Evolutionary conservation across 2,113 vertebrate species (phyloP).

Genomic region (Labeo catla): DNA sequence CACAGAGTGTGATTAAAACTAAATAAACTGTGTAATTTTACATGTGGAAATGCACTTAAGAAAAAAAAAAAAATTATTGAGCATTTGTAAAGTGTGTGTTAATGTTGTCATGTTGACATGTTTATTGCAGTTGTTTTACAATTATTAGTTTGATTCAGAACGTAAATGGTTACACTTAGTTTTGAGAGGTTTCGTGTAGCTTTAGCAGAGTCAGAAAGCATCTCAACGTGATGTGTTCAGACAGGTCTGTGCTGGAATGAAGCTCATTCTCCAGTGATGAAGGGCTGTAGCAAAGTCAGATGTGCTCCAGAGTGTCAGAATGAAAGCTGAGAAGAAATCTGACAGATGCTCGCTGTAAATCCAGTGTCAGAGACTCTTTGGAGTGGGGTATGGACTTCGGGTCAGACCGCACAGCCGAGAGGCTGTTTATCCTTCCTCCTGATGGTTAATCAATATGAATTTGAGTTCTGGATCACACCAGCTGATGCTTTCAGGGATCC

Average conservation of each 20-base stretch:
- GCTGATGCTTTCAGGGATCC: conserved; percentile 4
- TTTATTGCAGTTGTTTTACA: background rate
- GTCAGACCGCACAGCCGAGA: background rate
- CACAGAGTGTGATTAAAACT: too few species aligned
- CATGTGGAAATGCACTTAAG: too few species aligned
- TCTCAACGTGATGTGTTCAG: background rate
- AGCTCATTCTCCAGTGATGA: conserved; percentile 13
- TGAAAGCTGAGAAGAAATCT: background rate
- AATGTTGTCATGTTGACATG: background rate
- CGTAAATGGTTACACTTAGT: background rate
- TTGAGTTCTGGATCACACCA: conserved; percentile 17
- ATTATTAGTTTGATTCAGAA: background rate
- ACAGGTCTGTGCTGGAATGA: background rate
- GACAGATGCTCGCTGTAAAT: conserved; percentile 13
- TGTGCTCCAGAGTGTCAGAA: background rate
- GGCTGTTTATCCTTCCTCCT: conserved; percentile 31
- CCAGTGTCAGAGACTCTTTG: background rate
- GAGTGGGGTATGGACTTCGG: background rate
- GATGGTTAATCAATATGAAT: conserved; percentile 19
- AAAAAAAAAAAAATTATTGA: too few species aligned
- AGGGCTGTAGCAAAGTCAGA: background rate
- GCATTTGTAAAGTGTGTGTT: too few species aligned
- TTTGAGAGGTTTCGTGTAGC: background rate
- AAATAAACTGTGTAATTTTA: too few species aligned
- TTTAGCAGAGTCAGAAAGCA: background rate